Evolutionary conservation across 1,140 invertebrate species (phyloP).

Genomic region (Drosophila dunni): DNA sequence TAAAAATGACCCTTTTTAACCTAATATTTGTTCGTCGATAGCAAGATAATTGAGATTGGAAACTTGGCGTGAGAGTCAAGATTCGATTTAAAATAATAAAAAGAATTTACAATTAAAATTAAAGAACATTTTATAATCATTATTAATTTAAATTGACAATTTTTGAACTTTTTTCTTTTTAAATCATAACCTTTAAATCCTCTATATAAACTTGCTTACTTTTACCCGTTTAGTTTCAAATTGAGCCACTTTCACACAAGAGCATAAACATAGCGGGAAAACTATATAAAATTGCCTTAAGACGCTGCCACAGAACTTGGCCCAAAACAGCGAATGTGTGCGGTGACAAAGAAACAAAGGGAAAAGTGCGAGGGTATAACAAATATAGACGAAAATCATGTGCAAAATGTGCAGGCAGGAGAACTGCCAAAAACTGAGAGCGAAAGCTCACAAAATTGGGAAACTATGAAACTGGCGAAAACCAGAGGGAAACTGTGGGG

Average conservation of each 20-base stretch:
- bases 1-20: too few relatives aligned
- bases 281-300: constrained; percentile 54
- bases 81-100: too few relatives aligned
- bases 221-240: neutral
- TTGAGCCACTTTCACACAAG: constrained; percentile 2
- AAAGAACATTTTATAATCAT: too few relatives aligned
- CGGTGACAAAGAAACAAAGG: constrained; percentile 21
- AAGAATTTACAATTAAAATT: too few relatives aligned
- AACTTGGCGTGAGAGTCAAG: too few relatives aligned
- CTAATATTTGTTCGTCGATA: too few relatives aligned
- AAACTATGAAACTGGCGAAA: neutral
- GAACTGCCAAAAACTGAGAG: neutral
- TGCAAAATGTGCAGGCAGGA: constrained; percentile 14
- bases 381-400: constrained; percentile 35
- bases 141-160: too few relatives aligned
- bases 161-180: too few relatives aligned
- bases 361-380: constrained; percentile 3
- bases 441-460: neutral
- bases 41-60: too few relatives aligned
- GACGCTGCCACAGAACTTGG: constrained; percentile 48
- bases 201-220: neutral
- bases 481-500: neutral
- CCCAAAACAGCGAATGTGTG: constrained; percentile 11
- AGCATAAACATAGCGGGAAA: constrained; percentile 35
- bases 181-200: too few relatives aligned